phyloP scores from a whole-genome alignment of 2,113 vertebrate genomes.

The Chloroceryle aenea region DNA sequence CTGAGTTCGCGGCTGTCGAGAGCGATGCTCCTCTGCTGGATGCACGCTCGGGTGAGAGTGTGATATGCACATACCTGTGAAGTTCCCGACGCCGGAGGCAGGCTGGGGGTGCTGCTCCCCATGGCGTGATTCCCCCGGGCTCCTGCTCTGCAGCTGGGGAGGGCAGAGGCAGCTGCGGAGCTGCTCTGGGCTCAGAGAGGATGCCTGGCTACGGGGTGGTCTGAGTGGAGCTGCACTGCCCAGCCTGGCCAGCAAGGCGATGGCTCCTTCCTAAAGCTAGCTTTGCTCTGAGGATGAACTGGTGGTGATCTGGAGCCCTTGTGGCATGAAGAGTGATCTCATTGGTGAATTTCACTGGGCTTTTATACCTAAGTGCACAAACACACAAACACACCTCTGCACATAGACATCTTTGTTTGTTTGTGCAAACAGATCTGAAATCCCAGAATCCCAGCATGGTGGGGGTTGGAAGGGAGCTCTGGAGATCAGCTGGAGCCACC shows the following conservation, averaged over 20 bases:
- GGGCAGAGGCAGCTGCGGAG: rapidly evolving
- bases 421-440: no score
- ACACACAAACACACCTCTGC: rapidly evolving
- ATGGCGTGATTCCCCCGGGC: rapidly evolving
- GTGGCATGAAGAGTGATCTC: rapidly evolving
- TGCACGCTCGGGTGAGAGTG: rapidly evolving
- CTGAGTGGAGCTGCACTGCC: background rate
- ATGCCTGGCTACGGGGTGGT: no score
- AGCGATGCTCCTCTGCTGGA: background rate
- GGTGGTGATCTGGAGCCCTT: background rate
- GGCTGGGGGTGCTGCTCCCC: background rate
- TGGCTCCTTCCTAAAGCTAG: background rate
- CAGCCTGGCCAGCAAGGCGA: background rate
- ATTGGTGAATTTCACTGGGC: no score
- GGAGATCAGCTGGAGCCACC: no score
- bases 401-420: rapidly evolving
- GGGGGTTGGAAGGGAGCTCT: no score
- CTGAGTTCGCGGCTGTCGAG: background rate
- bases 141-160: no score
- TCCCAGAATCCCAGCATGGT: no score
- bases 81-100: rapidly evolving
- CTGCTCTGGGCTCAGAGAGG: background rate
- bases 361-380: background rate
- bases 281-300: background rate
- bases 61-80: rapidly evolving